Conservation (phyloP, 2,888 invertebrate species). For the Itoplectis maculator region DNA sequence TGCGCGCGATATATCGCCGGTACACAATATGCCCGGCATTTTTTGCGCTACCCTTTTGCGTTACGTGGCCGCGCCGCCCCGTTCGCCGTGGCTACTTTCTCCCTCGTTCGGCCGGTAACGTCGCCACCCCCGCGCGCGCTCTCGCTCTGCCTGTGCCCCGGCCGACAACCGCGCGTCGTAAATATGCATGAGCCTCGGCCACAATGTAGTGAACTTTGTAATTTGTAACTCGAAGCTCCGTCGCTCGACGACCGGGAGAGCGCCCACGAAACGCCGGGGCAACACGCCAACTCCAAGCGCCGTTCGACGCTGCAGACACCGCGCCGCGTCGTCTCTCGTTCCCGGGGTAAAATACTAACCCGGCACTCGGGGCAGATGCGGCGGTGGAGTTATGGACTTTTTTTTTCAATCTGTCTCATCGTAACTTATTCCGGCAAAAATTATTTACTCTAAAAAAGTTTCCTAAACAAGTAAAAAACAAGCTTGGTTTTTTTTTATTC, state of each 20-base stretch:
- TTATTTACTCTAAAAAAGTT: neutral
- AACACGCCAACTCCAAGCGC: constrained; percentile 70
- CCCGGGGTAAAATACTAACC: constrained; percentile 30
- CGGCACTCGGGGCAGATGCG: constrained; percentile 36
- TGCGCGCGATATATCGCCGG: constrained; percentile 11
- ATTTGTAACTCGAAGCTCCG: constrained; percentile 75
- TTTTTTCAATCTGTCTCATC: constrained; percentile 4
- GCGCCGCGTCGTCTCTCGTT: constrained; percentile 21
- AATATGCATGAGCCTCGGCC: constrained; percentile 70
- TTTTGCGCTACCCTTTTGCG: constrained; percentile 23
- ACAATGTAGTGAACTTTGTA: constrained; percentile 74
- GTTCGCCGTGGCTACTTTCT: constrained; percentile 7
- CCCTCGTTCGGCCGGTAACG: constrained; percentile 39
- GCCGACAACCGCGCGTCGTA: constrained; percentile 65
- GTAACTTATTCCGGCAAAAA: neutral
- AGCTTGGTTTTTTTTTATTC: neutral
- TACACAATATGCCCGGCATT: constrained; percentile 25
- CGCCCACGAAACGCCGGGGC: constrained; percentile 68
- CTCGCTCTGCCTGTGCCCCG: constrained; percentile 19
- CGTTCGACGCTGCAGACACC: constrained; percentile 10
- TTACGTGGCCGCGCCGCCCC: constrained; percentile 27
- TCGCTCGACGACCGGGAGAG: constrained; percentile 51
- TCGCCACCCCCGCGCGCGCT: constrained; percentile 53
- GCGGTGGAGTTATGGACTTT: constrained; percentile 1
- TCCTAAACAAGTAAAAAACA: neutral